Evolutionary conservation across 2,888 invertebrate genomes (phyloP).

Genomic region (Thymelicus acteon): DNA sequence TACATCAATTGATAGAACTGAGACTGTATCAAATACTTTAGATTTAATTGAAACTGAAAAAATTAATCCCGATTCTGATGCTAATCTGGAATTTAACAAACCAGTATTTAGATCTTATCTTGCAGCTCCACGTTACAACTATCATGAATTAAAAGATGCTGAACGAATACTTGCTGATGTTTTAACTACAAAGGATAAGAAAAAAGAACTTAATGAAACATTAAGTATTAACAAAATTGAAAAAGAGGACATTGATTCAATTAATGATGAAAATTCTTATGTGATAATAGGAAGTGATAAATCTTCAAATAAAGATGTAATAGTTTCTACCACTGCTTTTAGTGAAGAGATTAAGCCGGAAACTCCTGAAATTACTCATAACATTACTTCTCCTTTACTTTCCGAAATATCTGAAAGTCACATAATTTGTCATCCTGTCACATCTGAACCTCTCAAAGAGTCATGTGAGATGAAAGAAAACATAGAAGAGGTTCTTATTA

Average conservation of each 20-base stretch:
- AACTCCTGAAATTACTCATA: neutral
- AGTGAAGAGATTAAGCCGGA: neutral
- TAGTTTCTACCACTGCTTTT: neutral
- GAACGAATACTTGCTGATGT: conserved; percentile 36
- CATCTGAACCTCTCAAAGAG: neutral
- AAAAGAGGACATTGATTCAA: neutral
- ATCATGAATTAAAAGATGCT: conserved; percentile 61
- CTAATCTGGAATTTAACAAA: neutral
- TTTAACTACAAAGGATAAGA: neutral
- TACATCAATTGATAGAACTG: neutral
- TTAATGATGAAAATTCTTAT: neutral
- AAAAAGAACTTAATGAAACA: neutral
- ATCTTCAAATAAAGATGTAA: neutral
- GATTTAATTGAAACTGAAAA: neutral
- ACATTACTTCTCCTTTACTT: neutral
- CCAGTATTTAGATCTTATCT: neutral
- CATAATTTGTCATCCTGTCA: neutral
- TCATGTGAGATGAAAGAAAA: neutral
- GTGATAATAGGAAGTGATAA: neutral
- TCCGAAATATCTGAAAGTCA: neutral
- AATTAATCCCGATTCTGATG: neutral
- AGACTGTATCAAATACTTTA: too few species aligned
- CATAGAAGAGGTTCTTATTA: neutral
- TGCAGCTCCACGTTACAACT: conserved; percentile 48
- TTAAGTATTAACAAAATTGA: neutral